Evolutionary conservation across 2,888 invertebrate species (phyloP).

Genomic region (Biston betularia): DNA sequence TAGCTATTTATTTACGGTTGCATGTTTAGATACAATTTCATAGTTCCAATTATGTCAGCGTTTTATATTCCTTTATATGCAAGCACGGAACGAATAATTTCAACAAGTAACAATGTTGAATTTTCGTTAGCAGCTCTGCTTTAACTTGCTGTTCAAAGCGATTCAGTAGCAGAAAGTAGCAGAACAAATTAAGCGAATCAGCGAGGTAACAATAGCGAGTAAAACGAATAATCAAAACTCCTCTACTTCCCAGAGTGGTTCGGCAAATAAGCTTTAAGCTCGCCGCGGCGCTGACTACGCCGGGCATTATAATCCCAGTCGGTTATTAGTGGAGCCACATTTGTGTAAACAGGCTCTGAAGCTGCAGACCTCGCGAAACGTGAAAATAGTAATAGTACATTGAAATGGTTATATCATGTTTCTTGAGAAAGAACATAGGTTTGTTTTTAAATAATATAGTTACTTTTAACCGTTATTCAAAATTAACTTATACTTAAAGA

Average conservation of each 20-base stretch:
- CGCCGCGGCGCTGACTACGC: constrained; percentile 29
- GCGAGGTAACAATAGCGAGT: constrained; percentile 55
- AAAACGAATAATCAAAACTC: constrained; percentile 67
- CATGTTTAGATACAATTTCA: constrained; percentile 48
- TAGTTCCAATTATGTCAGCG: constrained; percentile 31
- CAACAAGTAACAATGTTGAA: constrained; percentile 19
- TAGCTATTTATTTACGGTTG: constrained; percentile 28
- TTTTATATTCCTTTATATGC: constrained; percentile 25
- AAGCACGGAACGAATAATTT: constrained; percentile 20
- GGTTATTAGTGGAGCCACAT: constrained; percentile 30
- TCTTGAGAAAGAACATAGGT: no score
- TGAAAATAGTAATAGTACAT: constrained; percentile 6
- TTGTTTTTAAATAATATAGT: no score
- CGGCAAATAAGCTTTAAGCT: constrained; percentile 58
- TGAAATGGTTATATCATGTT: no score
- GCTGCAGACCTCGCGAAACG: constrained; percentile 12
- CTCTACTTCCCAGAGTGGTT: constrained; percentile 47
- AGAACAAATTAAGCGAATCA: constrained; percentile 51
- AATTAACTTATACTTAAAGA: no score
- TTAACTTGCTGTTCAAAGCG: constrained; percentile 3
- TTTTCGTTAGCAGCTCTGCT: constrained; percentile 17
- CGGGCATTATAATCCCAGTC: constrained; percentile 38
- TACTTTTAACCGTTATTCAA: no score
- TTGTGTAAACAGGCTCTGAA: constrained; percentile 16
- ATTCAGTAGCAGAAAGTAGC: constrained; percentile 16